Conservation (phyloP, 2,888 invertebrate genomes). For the Hyposoter dolosus region DNA sequence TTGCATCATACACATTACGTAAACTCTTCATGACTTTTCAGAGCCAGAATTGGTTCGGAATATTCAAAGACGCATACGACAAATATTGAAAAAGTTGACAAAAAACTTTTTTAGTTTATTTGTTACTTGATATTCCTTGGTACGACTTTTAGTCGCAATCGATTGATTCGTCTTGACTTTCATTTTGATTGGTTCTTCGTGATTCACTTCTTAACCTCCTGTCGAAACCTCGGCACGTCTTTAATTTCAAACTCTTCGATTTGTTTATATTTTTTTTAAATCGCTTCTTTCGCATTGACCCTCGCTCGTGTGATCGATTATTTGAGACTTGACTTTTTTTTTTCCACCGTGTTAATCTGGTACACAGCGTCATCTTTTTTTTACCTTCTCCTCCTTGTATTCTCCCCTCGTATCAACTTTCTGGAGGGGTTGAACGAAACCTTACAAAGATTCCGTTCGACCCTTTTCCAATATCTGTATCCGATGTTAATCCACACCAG, state of each 20-base stretch:
- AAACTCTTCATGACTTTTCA: background rate
- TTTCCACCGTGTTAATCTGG: background rate
- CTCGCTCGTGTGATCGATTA: background rate
- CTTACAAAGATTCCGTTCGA: background rate
- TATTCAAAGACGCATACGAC: background rate
- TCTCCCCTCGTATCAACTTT: slow-evolving; percentile 39
- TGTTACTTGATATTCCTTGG: background rate
- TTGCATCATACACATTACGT: background rate
- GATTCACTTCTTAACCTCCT: background rate
- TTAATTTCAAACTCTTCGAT: background rate
- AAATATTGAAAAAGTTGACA: background rate
- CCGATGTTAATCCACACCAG: background rate
- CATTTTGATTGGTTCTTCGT: background rate
- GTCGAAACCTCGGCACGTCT: background rate
- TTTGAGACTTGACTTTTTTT: background rate
- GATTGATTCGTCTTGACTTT: background rate
- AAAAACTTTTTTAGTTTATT: background rate
- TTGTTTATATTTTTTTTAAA: background rate
- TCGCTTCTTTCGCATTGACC: background rate
- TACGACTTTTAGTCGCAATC: background rate
- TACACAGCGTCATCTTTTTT: background rate
- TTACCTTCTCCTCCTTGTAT: background rate
- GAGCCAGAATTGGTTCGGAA: background rate
- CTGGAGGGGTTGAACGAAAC: slow-evolving; percentile 37
- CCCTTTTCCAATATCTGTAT: background rate